Base-by-base conservation (phyloP, 1,140 invertebrate genomes). In the Kradibia gibbosae region DNA sequence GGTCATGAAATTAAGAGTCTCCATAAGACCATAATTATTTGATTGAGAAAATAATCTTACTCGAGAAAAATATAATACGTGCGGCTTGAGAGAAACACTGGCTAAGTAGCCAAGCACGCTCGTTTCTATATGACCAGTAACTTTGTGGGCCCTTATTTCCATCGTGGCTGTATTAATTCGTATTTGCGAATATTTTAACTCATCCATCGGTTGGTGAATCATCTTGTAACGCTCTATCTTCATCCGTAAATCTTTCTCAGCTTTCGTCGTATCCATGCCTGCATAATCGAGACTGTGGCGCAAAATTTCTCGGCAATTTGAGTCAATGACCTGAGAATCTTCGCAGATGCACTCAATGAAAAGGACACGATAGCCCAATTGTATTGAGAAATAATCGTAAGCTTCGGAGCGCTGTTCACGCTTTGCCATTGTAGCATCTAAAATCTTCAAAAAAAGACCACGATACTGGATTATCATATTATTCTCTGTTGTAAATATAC, bases 331-430 rank as follows among this genome's bases (percentile, higher is more conserved):
- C 4, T 92, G 90, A 15, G 95, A 93, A 90, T 98, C 96, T 84
- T 97, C 95, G 91, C 97, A 98, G 62, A 98, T 93, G 86, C 96
- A 97, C 91, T 99, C 98, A 74, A 99, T 94, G 91, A 98, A 99
- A 84, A 99, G 95, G 48, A 98, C 93, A 83, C 96, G 95, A 89
- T 96, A 97, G 53, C 95, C 94, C 87, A 96, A 93, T 83, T 95
- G 93, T 2, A 92, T 91, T 60, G 94, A 92, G 84, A 96, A 94
- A 82, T 94, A 93, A 74, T 97, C 94, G 84, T 95, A 93, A 36
- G 98, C 93, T 83, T 96, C 93, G 78, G 95, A 92, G 36, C 98
- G 93, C 81, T 98, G 94, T 53, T 94, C 93, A 62, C 94, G 90
- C 0, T 96, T 98, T 62, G 97, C 96, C 89, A 99, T 97, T 8